Evolutionary conservation across 2,113 vertebrate genomes (phyloP), one percentile per base, ranked within the genome.

Genomic region (Casuarius casuarius): DNA sequence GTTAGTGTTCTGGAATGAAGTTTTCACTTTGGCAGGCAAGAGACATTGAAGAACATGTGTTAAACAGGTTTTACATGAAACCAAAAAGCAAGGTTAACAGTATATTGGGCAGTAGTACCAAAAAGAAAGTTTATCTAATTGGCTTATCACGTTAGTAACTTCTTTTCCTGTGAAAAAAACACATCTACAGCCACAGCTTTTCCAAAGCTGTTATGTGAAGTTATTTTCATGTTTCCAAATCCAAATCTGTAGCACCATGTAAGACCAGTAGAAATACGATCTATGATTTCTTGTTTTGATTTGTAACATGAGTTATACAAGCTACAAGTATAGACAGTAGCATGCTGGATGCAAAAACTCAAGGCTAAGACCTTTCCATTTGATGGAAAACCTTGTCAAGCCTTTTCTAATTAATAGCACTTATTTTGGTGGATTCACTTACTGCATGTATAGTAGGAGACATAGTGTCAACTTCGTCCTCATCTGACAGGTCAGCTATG

Each of bases 401-500:
- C 6, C 22, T 54, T 56, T 48, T 52, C 49, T 12, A 75, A 38
- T 9, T 40, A 59, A 7, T 4, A 72, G 44, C 14, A 48, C 22
- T 35, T 65, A 62, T 46, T 89, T 65, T 35, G 87, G 25, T 63
- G n/a, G 56, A 61, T 83, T 63, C 10, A 97, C 99, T 98, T 96
- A 99, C 99, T 95, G 98, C 95, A 78, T 99, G 99, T 94, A 99
- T 92, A 59, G 99, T 98, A 68, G 99, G 99, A 63, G 99, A 99
- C 99, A 99, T 99, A 44, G 97, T 98, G 92, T 99, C 99, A 10
- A 98, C 97, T 87, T 99, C 99, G 68, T 99, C 99, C 82, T 99
- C 99, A 72, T 99, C 99, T 3, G 99, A 99, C 22, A 99, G 96
- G 93, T 99, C 99, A 12, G 98, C 99, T 92, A 99, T 99, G 96